Conservation (phyloP, 2,888 invertebrate species). For the Parnassius smintheus region DNA sequence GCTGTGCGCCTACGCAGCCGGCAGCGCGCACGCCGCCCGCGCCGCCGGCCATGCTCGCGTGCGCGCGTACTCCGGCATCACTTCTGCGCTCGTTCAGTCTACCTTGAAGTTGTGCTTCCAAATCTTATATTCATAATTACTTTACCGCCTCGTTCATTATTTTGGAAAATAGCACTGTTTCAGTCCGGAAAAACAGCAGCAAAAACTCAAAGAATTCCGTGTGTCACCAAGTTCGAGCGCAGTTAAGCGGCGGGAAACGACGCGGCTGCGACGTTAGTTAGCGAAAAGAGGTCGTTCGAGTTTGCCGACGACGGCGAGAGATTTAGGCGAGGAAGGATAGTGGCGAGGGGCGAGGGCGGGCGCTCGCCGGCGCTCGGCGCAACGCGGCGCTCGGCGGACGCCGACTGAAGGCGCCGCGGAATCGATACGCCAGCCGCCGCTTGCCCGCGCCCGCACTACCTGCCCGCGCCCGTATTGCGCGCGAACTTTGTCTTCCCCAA, state of each 20-base stretch:
- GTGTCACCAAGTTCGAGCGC: conserved; percentile 54
- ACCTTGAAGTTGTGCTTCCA: conserved; percentile 7
- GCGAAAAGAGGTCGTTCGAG: conserved; percentile 79
- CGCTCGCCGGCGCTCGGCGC: conserved; percentile 76
- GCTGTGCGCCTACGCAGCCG: conserved; percentile 57
- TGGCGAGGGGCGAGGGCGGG: conserved; percentile 43
- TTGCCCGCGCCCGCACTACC: conserved; percentile 60
- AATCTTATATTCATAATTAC: conserved; percentile 8
- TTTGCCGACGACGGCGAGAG: conserved; percentile 73
- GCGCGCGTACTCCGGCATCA: conserved; percentile 54
- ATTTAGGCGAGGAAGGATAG: conserved; percentile 46
- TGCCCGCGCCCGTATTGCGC: conserved; percentile 76
- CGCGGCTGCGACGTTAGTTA: conserved; percentile 75
- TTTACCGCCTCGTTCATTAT: conserved; percentile 3
- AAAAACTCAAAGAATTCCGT: conserved; percentile 9
- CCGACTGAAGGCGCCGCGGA: conserved; percentile 77
- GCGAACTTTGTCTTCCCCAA: conserved; percentile 79
- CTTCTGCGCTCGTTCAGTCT: conserved; percentile 37
- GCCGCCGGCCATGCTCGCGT: conserved; percentile 51
- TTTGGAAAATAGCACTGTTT: conserved; percentile 13
- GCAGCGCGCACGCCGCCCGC: conserved; percentile 52
- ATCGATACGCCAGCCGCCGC: conserved; percentile 71
- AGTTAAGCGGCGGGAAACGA: conserved; percentile 72
- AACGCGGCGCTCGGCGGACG: conserved; percentile 79
- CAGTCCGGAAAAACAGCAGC: not conserved